Percentiles rank a stretch among this genome's conserved stretches.
Evolutionary conservation across 2,888 invertebrate species (phyloP).

Genomic region (Cryptus armator): DNA sequence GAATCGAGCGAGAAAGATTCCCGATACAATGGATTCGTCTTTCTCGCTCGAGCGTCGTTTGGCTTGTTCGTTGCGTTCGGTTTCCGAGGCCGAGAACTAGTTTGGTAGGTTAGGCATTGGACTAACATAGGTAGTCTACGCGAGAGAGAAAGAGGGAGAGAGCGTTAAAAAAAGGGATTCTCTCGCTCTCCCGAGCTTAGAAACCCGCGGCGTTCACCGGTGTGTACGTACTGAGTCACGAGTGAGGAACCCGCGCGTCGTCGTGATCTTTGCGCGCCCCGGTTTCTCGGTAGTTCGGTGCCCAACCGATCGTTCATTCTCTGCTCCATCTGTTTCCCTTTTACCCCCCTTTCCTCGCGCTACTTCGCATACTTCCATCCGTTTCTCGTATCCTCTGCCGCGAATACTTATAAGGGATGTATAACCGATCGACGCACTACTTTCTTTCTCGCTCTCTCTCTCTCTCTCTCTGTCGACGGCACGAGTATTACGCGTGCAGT

Average conservation of each 20-base stretch:
- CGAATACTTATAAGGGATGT: slow-evolving; percentile 19
- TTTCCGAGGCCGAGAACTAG: slow-evolving; percentile 77
- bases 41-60: slow-evolving; percentile 13
- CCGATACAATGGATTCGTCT: slow-evolving; percentile 74
- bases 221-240: slow-evolving; percentile 65
- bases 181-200: slow-evolving; percentile 47
- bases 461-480: not conserved
- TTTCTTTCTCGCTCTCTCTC: not conserved
- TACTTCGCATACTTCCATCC: not conserved
- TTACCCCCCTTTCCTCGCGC: not conserved
- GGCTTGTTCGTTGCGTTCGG: slow-evolving; percentile 57
- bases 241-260: slow-evolving; percentile 52
- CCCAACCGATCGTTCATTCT: slow-evolving; percentile 4
- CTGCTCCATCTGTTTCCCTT: slow-evolving; percentile 33
- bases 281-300: slow-evolving; percentile 15
- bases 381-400: slow-evolving; percentile 13
- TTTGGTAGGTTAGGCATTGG: slow-evolving; percentile 80
- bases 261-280: slow-evolving; percentile 41
- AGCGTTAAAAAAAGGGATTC: slow-evolving; percentile 7
- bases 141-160: slow-evolving; percentile 38
- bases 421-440: not conserved
- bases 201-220: slow-evolving; percentile 39
- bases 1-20: slow-evolving; percentile 66
- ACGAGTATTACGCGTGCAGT: not conserved
- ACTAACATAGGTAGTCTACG: slow-evolving; percentile 68